Percentiles rank a stretch among this genome's conserved stretches.
Evolutionary conservation across 2,113 vertebrate species (phyloP).

Genomic region (Clinocottus analis): DNA sequence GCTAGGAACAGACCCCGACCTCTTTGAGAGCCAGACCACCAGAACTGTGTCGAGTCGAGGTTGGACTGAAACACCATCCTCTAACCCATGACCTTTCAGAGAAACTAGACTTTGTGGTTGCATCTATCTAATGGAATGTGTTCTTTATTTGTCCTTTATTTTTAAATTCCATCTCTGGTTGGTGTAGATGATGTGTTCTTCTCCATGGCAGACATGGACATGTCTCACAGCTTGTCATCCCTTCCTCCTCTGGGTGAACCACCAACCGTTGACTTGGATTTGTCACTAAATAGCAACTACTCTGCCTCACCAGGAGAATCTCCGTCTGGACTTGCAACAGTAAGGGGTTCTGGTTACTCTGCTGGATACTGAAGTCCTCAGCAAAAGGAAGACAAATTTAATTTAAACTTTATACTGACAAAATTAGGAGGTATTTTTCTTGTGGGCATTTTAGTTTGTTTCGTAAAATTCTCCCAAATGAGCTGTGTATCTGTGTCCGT

Average conservation of each 20-base stretch:
- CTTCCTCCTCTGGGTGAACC: constrained; percentile 97
- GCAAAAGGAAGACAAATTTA: background rate
- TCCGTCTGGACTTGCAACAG: constrained; percentile 88
- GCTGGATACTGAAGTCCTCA: background rate
- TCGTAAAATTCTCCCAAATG: background rate
- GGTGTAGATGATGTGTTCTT: constrained; percentile 98
- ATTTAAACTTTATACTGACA: background rate
- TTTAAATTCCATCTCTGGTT: constrained; percentile 26
- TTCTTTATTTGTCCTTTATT: constrained; percentile 15
- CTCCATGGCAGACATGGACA: constrained; percentile 99
- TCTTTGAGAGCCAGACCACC: constrained; percentile 92
- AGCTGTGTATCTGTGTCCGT: constrained; percentile 55
- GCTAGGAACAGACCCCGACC: constrained; percentile 87
- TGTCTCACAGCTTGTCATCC: constrained; percentile 96
- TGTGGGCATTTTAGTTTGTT: background rate
- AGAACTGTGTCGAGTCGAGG: constrained; percentile 95
- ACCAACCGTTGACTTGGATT: constrained; percentile 93
- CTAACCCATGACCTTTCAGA: background rate
- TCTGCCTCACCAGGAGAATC: constrained; percentile 92
- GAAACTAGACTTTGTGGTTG: background rate
- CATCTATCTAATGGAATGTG: constrained; percentile 10
- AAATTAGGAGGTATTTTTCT: background rate
- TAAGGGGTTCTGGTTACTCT: constrained; percentile 65
- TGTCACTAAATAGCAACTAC: constrained; percentile 94
- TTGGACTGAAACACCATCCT: constrained; percentile 59